Base-by-base conservation (phyloP, 2,888 invertebrate species). In the Theretra japonica region DNA sequence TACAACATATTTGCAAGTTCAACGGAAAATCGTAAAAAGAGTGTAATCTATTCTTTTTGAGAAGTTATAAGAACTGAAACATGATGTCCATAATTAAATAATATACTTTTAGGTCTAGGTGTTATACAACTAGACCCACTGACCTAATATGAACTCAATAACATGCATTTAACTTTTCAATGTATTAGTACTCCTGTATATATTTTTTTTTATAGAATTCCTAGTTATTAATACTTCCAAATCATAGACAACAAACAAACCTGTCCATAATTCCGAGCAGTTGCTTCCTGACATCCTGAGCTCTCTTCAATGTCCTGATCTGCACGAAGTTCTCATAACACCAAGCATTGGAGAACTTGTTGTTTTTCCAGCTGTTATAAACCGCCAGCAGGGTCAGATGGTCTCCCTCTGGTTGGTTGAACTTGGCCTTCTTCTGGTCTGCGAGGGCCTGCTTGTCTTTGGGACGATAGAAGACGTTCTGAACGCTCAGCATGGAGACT, bases 241-340 rank as follows among this genome's bases (percentile, higher is more conserved):
- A 53, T 1, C n/a, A n/a, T n/a, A 53, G n/a, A 53, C n/a, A n/a
- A 75, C 85, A 81, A 84, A 96, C 97, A 81, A 84, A 96, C 97
- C 97, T 96, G 90, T 99, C 99, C 99, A 99, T 99, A 75, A 99
- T 99, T 0, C 99, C 99, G 33, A 99, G 94, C 84, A 99, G 93
- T 88, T 99, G 99, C 90, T 99, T 99, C 59, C 99, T 95, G 0
- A 99, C 99, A 92, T 99, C 99, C 91, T 99, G 99, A 0, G 99
- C 99, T 25, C 99, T 95, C 88, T 99, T 99, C 74, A 99, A 92
- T 0, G 99, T 99, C 28, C 99, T 94, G 50, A 99, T 98, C 94
- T 99, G 99, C 4, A 99, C 98, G 87, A 99, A 99, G 94, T 99
- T 99, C 88, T 99, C 99, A 85, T 99, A 99, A 89, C 99, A 99